Percentiles rank a stretch among this genome's conserved stretches.
phyloP scores from a whole-genome alignment of 1,140 invertebrate genomes.

The Pinna nobilis region DNA sequence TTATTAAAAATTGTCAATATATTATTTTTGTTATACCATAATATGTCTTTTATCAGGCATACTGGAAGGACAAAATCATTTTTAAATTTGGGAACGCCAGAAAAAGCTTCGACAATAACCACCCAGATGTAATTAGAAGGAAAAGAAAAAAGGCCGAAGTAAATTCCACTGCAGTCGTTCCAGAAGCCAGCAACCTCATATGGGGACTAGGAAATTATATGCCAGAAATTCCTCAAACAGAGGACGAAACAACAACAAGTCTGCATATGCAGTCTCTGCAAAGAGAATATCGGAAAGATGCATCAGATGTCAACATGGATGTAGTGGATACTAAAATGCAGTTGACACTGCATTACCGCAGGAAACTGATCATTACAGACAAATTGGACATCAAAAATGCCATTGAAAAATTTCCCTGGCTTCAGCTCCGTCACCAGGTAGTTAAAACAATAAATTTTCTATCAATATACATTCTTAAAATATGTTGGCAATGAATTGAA shows the following conservation, averaged over 20 bases:
- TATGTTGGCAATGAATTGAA: not conserved
- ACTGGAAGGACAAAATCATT: constrained; percentile 1
- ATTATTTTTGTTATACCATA: too few relatives aligned
- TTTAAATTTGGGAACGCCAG: constrained; percentile 10
- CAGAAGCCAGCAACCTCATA: not conserved
- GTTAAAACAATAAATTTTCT: not conserved
- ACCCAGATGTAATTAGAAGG: not conserved
- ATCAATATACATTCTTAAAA: not conserved
- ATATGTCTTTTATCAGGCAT: not conserved
- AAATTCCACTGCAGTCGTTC: not conserved
- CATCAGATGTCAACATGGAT: not conserved
- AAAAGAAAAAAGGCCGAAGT: not conserved
- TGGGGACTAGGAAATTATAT: not conserved
- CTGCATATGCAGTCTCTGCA: not conserved
- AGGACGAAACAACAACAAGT: not conserved
- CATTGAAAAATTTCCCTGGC: not conserved
- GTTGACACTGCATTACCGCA: not conserved
- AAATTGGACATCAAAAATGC: not conserved
- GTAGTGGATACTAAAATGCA: not conserved
- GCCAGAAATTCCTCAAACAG: not conserved
- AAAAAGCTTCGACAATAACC: not conserved
- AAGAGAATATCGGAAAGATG: not conserved
- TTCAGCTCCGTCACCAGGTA: constrained; percentile 6
- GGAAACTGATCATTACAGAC: not conserved
- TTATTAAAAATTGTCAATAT: too few relatives aligned